Evolutionary conservation across 2,888 invertebrate genomes (phyloP).

Genomic region (Phragmatobia fuliginosa): DNA sequence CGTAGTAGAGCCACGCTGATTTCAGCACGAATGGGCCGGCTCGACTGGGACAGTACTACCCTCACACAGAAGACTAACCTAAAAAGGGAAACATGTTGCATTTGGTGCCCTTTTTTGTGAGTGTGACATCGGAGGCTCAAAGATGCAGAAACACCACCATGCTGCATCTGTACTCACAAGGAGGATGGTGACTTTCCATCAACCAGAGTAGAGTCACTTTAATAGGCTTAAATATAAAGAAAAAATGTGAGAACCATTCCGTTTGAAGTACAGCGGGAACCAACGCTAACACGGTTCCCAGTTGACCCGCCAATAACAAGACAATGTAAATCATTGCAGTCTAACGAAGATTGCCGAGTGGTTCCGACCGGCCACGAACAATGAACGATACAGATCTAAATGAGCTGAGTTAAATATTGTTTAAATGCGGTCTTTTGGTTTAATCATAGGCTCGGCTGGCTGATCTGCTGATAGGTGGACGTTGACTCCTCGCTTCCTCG

Average conservation of each 20-base stretch:
- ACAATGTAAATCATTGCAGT: slow-evolving; percentile 55
- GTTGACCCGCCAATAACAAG: slow-evolving; percentile 55
- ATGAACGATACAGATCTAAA: slow-evolving; percentile 51
- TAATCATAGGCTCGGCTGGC: slow-evolving; percentile 54
- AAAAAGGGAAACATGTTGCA: no score
- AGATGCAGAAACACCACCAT: no score
- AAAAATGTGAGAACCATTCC: slow-evolving; percentile 11
- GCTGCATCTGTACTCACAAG: no score
- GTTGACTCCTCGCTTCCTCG: slow-evolving; percentile 37
- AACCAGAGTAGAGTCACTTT: no score
- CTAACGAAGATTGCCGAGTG: slow-evolving; percentile 43
- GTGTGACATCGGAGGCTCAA: no score
- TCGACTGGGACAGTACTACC: no score
- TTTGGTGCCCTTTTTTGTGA: no score
- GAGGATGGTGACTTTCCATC: no score
- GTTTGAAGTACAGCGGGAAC: slow-evolving; percentile 32
- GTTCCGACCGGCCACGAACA: slow-evolving; percentile 49
- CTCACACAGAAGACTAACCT: no score
- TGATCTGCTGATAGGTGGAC: slow-evolving; percentile 49
- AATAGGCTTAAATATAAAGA: no score
- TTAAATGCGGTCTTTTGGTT: slow-evolving; percentile 56
- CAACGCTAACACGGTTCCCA: slow-evolving; percentile 50
- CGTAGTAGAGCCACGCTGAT: no score
- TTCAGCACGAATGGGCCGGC: no score
- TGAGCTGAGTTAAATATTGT: slow-evolving; percentile 55